Conservation (phyloP, 2,888 invertebrate species). For the Dryomyza anilis region DNA sequence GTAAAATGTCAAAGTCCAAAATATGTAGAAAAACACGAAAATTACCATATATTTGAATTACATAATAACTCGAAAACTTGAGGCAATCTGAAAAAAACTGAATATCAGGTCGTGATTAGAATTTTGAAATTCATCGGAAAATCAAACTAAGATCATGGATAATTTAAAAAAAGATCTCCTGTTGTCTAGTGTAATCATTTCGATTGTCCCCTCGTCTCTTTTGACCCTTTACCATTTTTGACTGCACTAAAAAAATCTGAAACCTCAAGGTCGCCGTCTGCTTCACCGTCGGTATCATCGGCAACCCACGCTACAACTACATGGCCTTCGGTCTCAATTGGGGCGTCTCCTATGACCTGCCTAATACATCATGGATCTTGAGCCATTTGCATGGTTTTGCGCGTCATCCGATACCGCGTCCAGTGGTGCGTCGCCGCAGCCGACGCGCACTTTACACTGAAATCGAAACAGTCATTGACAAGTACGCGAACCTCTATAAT, state of each 20-base stretch:
- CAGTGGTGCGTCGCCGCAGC: constrained; percentile 63
- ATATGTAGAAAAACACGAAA: no score
- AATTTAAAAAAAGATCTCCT: no score
- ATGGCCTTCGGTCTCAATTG: constrained; percentile 72
- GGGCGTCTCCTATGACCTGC: constrained; percentile 72
- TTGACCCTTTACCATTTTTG: background rate
- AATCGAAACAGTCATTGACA: constrained; percentile 66
- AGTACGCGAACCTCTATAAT: constrained; percentile 64
- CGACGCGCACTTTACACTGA: constrained; percentile 49
- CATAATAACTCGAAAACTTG: no score
- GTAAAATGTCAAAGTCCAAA: no score
- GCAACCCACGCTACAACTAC: constrained; percentile 65
- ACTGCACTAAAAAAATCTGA: no score
- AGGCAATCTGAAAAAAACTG: no score
- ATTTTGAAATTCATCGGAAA: no score
- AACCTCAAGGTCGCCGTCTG: constrained; percentile 68
- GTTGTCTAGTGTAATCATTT: no score
- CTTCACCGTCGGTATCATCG: constrained; percentile 67
- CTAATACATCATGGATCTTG: constrained; percentile 65
- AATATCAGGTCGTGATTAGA: no score
- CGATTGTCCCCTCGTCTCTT: background rate
- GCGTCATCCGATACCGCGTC: constrained; percentile 43
- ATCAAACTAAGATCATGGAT: no score
- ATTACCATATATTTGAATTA: no score
- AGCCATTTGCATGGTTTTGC: constrained; percentile 52